Percentiles rank a stretch among this genome's conserved stretches.
Evolutionary conservation across 2,797 vertebrate genomes (phyloP).

Genomic region (Gambelia wislizenii): DNA sequence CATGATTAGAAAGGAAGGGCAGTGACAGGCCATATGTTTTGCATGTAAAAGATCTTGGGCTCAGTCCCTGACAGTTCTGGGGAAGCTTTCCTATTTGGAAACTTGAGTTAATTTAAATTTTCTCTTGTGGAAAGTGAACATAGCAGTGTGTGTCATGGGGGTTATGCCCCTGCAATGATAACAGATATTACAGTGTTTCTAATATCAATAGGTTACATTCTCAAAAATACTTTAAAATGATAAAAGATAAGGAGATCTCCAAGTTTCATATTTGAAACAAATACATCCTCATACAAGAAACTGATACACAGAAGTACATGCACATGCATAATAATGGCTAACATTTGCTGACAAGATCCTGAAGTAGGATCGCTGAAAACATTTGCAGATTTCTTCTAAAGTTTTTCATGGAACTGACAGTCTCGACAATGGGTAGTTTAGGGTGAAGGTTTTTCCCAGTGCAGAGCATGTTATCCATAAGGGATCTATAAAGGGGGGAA

Average conservation of each 20-base stretch:
- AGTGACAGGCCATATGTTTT: not conserved
- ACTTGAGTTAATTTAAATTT: not conserved
- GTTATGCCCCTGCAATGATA: no score
- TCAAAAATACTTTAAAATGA: no score
- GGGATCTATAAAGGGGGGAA: not conserved
- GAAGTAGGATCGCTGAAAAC: constrained; percentile 2
- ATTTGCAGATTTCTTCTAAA: not conserved
- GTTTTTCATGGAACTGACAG: not conserved
- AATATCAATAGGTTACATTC: not conserved
- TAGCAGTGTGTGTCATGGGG: not conserved
- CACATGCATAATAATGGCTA: not conserved
- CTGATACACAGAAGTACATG: not conserved
- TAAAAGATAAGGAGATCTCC: no score
- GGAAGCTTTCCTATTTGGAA: not conserved
- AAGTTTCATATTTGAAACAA: not conserved
- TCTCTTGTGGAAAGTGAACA: not conserved
- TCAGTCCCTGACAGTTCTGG: not conserved
- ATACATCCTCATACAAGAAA: not conserved
- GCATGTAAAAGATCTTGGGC: not conserved
- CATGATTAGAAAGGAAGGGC: not conserved
- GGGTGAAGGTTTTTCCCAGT: not conserved
- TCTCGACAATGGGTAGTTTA: not conserved
- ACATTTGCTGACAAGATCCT: not conserved
- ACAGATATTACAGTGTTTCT: not conserved
- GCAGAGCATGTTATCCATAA: not conserved